Base-by-base conservation (phyloP, 2,888 invertebrate genomes). In the Lacanobia wlatinum region DNA sequence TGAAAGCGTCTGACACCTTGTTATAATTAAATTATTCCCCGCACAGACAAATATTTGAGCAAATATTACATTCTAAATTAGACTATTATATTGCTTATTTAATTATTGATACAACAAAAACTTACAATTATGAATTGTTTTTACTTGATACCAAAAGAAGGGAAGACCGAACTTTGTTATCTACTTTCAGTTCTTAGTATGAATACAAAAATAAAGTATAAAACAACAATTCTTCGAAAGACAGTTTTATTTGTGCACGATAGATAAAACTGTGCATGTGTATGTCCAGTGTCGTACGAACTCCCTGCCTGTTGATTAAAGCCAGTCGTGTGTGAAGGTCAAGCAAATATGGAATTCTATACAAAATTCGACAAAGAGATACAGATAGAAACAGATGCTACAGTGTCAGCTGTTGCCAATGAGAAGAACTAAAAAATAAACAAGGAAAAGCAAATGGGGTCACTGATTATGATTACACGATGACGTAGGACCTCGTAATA, bases 221-320 rank as follows among this genome's bases (percentile, higher is more conserved):
- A 68, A 73, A 68, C 40, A 74, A 68, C 40, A 69, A n/a, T 76
- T 74, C 53, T 60, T 34, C 60, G 76, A 60, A 73, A 59, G 14
- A 58, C 50, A 52, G 9, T 75, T 75, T 28, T 46, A 48, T 59
- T 67, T 69, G 48, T 69, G 28, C 48, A 48, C 8, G n/a, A 72
- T 48, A 58, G 63, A 76, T 76, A 73, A 73, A 53, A 34, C 21
- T 60, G 58, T 78, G 73, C 66, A n/a, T 38, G 28, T 23, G 21
- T 23, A 40, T 38, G 21, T 23, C 16, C 43, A 61, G 16, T 60
- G 23, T 52, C 46, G 46, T 9, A 38, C 10, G 40, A 55, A 52
- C 61, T 65, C 34, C 56, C 52, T 21, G 40, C 7, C 48, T 75
- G 67, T 76, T 79, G 80, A 81, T 70, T 83, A 83, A 72, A 60